A percentile compares a stretch with the other conserved stretches of the same genome.
These are phyloP conservation scores for Syrphus vitripennis DNA, from an alignment of 2,888 invertebrate genomes.

Conservation along the genomic window DNA sequence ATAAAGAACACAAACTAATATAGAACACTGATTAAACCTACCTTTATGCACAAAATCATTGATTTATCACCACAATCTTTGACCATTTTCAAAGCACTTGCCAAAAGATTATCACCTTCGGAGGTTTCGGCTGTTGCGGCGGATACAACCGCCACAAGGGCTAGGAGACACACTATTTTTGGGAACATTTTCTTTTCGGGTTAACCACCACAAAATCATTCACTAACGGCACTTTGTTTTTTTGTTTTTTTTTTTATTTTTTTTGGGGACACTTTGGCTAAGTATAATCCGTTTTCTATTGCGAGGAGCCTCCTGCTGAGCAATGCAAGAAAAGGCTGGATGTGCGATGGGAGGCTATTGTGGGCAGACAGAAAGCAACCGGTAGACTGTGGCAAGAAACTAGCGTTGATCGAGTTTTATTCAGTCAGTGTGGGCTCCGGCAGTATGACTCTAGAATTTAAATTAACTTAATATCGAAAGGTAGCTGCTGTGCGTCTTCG, in stretches of 20 bases:
- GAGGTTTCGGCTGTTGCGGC: constrained; percentile 77
- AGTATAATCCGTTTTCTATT: constrained; percentile 58
- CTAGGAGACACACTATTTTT: constrained; percentile 80
- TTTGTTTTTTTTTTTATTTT: constrained; percentile 26
- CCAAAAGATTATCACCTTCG: constrained; percentile 83
- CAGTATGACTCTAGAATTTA: constrained; percentile 74
- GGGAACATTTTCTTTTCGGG: constrained; percentile 80
- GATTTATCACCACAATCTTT: constrained; percentile 88
- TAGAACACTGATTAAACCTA: constrained; percentile 77
- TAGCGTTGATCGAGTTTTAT: constrained; percentile 81
- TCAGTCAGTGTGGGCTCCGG: constrained; percentile 74
- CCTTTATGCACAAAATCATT: constrained; percentile 88
- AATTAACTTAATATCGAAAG: constrained; percentile 72
- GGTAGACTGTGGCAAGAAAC: constrained; percentile 81
- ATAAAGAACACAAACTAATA: neutral
- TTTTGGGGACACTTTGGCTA: constrained; percentile 23
- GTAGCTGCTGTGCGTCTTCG: constrained; percentile 3
- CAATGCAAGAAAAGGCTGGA: constrained; percentile 46
- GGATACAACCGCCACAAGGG: constrained; percentile 82
- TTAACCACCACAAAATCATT: constrained; percentile 40
- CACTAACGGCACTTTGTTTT: constrained; percentile 44
- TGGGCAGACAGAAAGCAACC: constrained; percentile 81
- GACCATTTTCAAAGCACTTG: constrained; percentile 86
- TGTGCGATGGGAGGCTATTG: constrained; percentile 54
- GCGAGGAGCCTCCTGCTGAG: constrained; percentile 48